Conservation (phyloP, 2,113 vertebrate species). For the Neopipo cinnamomea region DNA sequence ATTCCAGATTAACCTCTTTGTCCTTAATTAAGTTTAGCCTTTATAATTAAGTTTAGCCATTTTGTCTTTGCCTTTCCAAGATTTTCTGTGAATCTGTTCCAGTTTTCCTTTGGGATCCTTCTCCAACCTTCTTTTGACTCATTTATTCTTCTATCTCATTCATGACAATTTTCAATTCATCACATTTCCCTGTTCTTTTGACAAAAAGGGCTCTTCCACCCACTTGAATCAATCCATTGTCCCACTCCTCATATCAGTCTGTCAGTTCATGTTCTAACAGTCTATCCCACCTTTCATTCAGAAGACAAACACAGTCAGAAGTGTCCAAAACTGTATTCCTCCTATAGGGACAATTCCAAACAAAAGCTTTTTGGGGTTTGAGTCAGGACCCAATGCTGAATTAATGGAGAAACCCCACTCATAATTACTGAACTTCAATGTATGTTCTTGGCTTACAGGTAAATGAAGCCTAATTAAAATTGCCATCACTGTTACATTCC, state of each 20-base stretch:
- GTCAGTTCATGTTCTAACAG: neutral
- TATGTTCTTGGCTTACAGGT: neutral
- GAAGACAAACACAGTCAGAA: neutral
- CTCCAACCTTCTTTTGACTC: neutral
- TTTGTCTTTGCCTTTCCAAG: neutral
- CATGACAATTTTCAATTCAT: neutral
- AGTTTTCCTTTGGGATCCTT: neutral
- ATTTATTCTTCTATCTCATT: neutral
- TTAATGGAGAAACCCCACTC: neutral
- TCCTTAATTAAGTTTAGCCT: neutral
- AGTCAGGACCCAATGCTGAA: neutral
- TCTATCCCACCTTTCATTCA: neutral
- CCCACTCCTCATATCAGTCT: neutral
- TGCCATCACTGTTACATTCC: neutral
- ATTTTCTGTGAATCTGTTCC: neutral
- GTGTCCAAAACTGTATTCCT: neutral
- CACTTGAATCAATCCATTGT: neutral
- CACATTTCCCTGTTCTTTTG: neutral
- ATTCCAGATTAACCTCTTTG: neutral
- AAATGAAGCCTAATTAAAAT: slow-evolving; percentile 2
- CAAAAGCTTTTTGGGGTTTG: neutral
- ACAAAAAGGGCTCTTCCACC: neutral
- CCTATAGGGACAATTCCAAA: neutral
- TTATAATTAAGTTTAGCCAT: neutral
- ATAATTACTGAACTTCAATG: neutral